These are phyloP conservation scores for Ondatra zibethicus DNA, from an alignment of 2,113 vertebrate species.

Conservation along the genomic window DNA sequence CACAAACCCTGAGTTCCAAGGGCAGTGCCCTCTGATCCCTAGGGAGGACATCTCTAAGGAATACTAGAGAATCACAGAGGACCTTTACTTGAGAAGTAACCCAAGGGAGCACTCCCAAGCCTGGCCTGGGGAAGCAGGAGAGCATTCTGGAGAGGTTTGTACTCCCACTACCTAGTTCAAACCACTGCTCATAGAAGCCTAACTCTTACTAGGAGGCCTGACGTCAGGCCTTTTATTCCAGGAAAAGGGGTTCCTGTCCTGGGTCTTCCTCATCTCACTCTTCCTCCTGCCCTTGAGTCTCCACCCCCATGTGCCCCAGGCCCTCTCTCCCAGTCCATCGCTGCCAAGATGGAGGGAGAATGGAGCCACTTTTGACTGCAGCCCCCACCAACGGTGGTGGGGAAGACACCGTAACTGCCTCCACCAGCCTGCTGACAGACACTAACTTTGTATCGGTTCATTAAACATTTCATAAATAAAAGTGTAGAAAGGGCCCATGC, in stretches of 20 bases:
- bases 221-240: neutral
- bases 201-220: neutral
- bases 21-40: neutral
- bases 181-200: slow-evolving; percentile 31
- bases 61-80: slow-evolving; percentile 10
- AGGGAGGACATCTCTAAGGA: neutral
- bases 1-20: neutral
- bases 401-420: neutral
- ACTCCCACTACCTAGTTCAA: neutral
- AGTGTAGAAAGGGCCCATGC: neutral
- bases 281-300: neutral
- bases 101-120: neutral
- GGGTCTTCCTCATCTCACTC: neutral
- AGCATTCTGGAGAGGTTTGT: neutral
- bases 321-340: slow-evolving; percentile 24
- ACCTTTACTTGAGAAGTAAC: slow-evolving; percentile 11
- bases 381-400: neutral
- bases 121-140: neutral
- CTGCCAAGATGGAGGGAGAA: neutral
- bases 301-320: neutral
- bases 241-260: neutral
- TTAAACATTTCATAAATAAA: slow-evolving; percentile 79
- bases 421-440: slow-evolving; percentile 56
- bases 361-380: neutral
- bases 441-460: slow-evolving; percentile 75